Evolutionary conservation across 2,888 invertebrate genomes (phyloP).

Genomic region (Erebia palarica): DNA sequence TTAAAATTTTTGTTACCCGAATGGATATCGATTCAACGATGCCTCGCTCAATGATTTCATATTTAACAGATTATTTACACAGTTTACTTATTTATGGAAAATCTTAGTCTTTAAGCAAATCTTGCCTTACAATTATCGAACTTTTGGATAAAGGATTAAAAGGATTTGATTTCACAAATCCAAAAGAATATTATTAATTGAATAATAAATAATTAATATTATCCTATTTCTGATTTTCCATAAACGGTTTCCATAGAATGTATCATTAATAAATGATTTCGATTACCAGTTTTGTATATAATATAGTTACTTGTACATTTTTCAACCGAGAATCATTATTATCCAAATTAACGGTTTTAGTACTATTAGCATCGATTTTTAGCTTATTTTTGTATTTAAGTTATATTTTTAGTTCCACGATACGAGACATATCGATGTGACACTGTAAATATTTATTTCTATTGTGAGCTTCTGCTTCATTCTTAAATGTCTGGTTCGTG

Average conservation of each 20-base stretch:
- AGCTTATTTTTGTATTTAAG: constrained; percentile 37
- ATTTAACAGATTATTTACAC: constrained; percentile 13
- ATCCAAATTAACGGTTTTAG: constrained; percentile 67
- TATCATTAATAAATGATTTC: constrained; percentile 64
- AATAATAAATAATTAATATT: neutral
- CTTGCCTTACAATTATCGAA: no score
- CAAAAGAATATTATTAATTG: neutral
- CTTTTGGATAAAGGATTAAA: no score
- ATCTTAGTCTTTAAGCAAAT: no score
- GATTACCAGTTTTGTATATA: constrained; percentile 67
- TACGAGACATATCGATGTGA: constrained; percentile 47
- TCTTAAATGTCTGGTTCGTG: constrained; percentile 31
- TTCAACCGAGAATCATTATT: constrained; percentile 53
- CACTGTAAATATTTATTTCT: constrained; percentile 46
- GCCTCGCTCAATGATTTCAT: constrained; percentile 65
- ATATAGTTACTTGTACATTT: constrained; percentile 55
- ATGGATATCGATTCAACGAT: constrained; percentile 44
- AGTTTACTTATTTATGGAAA: constrained; percentile 23
- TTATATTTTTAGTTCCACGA: constrained; percentile 51
- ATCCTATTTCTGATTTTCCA: neutral
- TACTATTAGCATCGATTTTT: constrained; percentile 54
- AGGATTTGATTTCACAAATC: no score
- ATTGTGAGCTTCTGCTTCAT: constrained; percentile 36
- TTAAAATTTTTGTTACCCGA: constrained; percentile 20
- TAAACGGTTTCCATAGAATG: neutral